phyloP scores from a whole-genome alignment of 2,888 invertebrate genomes.

The Dasypogon diadema region DNA sequence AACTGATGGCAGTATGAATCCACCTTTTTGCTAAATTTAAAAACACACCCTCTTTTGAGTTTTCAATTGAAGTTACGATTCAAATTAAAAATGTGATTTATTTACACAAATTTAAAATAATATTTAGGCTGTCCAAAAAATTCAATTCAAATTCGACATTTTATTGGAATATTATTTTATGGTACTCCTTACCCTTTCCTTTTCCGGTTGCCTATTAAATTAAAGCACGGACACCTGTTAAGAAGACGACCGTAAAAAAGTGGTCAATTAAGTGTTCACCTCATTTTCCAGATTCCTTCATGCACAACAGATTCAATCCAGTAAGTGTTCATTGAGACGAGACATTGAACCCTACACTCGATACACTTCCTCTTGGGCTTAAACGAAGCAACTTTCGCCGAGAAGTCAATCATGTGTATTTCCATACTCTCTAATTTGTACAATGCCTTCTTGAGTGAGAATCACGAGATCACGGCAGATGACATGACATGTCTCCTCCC shows the following conservation, averaged over 20 bases:
- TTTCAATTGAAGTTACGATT: too few species aligned
- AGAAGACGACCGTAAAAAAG: constrained; percentile 16
- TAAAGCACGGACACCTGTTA: constrained; percentile 25
- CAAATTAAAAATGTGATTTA: too few species aligned
- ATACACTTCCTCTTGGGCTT: constrained; percentile 11
- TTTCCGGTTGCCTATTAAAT: too few species aligned
- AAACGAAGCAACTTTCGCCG: constrained; percentile 3
- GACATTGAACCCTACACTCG: not conserved
- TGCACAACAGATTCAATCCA: not conserved
- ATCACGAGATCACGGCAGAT: constrained; percentile 46
- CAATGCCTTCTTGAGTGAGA: not conserved
- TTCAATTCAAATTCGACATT: too few species aligned
- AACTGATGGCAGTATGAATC: too few species aligned
- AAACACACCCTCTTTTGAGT: too few species aligned
- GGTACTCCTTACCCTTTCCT: too few species aligned
- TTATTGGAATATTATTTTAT: too few species aligned
- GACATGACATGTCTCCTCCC: constrained; percentile 13
- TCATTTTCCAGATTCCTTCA: constrained; percentile 24
- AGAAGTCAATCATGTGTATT: constrained; percentile 17
- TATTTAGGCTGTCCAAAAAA: too few species aligned
- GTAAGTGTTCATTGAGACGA: not conserved
- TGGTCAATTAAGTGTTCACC: constrained; percentile 26
- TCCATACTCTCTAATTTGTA: constrained; percentile 17
- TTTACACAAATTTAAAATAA: too few species aligned
- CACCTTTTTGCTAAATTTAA: too few species aligned